These are phyloP conservation scores for Drosophila lini DNA, from an alignment of 1,140 invertebrate species.

Conservation along the genomic window DNA sequence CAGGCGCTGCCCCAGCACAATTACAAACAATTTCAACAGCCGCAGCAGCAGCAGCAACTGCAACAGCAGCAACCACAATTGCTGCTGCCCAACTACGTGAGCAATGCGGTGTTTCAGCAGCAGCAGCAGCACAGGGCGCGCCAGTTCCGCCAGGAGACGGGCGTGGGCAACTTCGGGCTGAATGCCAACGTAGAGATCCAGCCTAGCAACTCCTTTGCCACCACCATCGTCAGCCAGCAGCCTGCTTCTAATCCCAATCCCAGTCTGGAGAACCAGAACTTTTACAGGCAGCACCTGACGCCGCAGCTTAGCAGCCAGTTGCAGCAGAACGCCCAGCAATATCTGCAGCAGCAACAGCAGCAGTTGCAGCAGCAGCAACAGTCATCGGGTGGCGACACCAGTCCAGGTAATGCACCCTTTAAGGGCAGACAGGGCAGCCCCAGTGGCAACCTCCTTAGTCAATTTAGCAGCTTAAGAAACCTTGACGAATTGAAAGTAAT, in stretches of 20 bases:
- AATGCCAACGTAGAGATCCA: conserved; percentile 70
- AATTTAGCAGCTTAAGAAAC: conserved; percentile 86
- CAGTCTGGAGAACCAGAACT: conserved; percentile 77
- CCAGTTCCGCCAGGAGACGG: conserved; percentile 85
- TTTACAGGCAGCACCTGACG: conserved; percentile 78
- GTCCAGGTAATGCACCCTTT: conserved; percentile 69
- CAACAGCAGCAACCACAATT: conserved; percentile 52
- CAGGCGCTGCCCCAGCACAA: conserved; percentile 77
- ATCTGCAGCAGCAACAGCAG: conserved; percentile 68
- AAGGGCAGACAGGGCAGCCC: conserved; percentile 85
- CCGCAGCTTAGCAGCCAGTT: conserved; percentile 74
- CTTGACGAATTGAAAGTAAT: conserved; percentile 91
- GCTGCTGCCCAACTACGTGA: conserved; percentile 69
- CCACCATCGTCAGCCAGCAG: conserved; percentile 67
- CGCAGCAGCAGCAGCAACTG: conserved; percentile 50
- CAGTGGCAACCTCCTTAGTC: conserved; percentile 85
- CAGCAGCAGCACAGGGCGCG: conserved; percentile 78
- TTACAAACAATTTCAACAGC: conserved; percentile 76
- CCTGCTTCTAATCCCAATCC: conserved; percentile 46
- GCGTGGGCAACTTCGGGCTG: conserved; percentile 84
- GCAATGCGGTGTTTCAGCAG: conserved; percentile 66
- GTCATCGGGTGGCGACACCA: conserved; percentile 48
- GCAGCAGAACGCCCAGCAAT: conserved; percentile 79
- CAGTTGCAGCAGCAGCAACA: conserved; percentile 51
- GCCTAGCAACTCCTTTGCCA: conserved; percentile 67